A percentile compares a stretch with the other conserved stretches of the same genome.
phyloP scores from a whole-genome alignment of 2,113 vertebrate genomes.

The Halcyon malimbica region DNA sequence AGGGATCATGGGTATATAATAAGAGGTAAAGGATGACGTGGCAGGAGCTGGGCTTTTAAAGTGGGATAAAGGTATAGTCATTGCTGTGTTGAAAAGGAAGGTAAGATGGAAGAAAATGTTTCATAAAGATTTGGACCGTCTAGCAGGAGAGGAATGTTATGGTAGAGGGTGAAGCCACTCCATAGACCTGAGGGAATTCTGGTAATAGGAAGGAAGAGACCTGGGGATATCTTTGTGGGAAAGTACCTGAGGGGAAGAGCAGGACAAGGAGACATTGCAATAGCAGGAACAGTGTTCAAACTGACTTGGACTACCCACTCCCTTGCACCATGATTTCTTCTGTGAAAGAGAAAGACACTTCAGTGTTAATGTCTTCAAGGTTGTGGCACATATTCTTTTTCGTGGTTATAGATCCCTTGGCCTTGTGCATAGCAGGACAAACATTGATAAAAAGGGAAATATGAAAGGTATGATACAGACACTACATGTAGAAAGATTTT shows the following conservation, averaged over 20 bases:
- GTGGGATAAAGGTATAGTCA: background rate
- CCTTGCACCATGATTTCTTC: background rate
- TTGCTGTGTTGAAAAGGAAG: background rate
- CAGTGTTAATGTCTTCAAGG: background rate
- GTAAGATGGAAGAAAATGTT: background rate
- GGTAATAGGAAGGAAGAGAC: background rate
- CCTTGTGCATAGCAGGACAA: background rate
- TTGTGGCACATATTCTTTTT: background rate
- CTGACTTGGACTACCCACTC: background rate
- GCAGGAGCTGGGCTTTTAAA: background rate
- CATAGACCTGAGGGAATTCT: background rate
- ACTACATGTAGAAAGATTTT: background rate
- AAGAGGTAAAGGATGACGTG: background rate
- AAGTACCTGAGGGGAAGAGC: background rate
- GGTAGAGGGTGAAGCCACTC: background rate
- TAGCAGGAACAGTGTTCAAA: background rate
- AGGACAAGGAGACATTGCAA: background rate
- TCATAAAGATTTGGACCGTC: background rate
- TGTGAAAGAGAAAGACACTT: background rate
- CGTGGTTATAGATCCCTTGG: background rate
- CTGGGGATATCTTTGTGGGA: background rate
- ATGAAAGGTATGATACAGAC: background rate
- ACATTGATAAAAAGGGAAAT: background rate
- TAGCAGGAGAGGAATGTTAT: rapidly evolving
- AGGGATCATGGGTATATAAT: too few species aligned